Evolutionary conservation across 2,113 vertebrate species (phyloP).

Genomic region (Oreochromis spilurus): DNA sequence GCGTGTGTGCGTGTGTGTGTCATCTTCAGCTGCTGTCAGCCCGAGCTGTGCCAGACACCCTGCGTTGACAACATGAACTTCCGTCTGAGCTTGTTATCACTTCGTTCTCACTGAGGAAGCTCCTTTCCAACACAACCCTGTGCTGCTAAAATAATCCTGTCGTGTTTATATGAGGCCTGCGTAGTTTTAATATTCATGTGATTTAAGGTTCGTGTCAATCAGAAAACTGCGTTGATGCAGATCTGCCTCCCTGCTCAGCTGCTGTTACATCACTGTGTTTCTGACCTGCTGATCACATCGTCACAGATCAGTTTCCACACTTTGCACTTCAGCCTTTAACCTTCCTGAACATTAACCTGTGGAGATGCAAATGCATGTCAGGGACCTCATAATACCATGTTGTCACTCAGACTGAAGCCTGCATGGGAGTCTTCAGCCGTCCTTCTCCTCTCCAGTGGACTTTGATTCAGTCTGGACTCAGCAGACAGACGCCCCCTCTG

Average conservation of each 20-base stretch:
- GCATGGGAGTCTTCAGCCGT: fast-evolving
- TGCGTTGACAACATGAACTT: not conserved
- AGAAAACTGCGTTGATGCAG: fast-evolving
- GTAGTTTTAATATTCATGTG: fast-evolving
- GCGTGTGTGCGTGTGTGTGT: not conserved
- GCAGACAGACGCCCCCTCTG: fast-evolving
- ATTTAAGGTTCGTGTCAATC: not conserved
- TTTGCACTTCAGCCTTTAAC: not conserved
- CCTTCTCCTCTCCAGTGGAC: not conserved
- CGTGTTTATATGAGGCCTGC: not conserved
- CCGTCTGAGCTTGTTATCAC: slow-evolving; percentile 13
- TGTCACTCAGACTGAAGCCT: not conserved
- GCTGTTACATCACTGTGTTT: not conserved
- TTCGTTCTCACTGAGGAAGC: not conserved
- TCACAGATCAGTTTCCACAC: not conserved
- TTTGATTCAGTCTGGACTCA: not conserved
- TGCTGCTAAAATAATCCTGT: not conserved
- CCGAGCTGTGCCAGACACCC: slow-evolving; percentile 43
- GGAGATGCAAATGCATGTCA: not conserved
- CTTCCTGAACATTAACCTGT: not conserved
- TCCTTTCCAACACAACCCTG: not conserved
- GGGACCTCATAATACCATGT: fast-evolving
- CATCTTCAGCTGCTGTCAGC: slow-evolving; percentile 31
- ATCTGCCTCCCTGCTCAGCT: not conserved
- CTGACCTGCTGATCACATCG: fast-evolving